Percentiles rank a stretch among this genome's conserved stretches.
phyloP scores from a whole-genome alignment of 1,140 invertebrate species.

The Gerris buenoi region DNA sequence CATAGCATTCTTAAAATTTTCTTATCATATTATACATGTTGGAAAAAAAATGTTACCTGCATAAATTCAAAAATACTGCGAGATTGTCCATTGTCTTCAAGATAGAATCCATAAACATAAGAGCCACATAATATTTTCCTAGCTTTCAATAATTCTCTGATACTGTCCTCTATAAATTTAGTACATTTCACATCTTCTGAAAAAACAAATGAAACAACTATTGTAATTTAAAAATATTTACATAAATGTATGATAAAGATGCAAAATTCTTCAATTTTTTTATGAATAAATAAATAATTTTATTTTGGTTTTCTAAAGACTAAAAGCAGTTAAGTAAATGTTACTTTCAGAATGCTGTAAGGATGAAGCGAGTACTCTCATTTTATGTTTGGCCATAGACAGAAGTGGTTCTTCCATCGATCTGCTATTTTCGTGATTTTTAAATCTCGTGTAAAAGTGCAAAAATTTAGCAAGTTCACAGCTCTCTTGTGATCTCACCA shows the following conservation, averaged over 20 bases:
- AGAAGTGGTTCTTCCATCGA: conserved; percentile 46
- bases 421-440: conserved; percentile 49
- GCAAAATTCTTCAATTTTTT: too few relatives aligned
- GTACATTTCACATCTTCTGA: conserved; percentile 31
- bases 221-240: too few relatives aligned
- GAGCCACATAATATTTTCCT: conserved; percentile 47
- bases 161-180: conserved; percentile 47
- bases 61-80: conserved; percentile 55
- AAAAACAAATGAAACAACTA: conserved; percentile 7
- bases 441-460: conserved; percentile 49
- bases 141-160: conserved; percentile 46
- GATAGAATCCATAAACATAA: conserved; percentile 51
- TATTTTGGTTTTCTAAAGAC: not conserved
- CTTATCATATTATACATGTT: too few relatives aligned
- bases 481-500: conserved; percentile 40
- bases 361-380: conserved; percentile 39
- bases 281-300: too few relatives aligned
- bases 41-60: too few relatives aligned
- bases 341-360: not conserved
- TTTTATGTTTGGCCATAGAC: conserved; percentile 43
- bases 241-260: too few relatives aligned
- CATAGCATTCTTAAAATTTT: too few relatives aligned
- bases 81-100: conserved; percentile 48
- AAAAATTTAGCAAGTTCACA: conserved; percentile 48
- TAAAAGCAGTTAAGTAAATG: not conserved